Evolutionary conservation across 1,140 invertebrate genomes (phyloP), one percentile per base, ranked within the genome.

Genomic region (Sarcophaga bullata): DNA sequence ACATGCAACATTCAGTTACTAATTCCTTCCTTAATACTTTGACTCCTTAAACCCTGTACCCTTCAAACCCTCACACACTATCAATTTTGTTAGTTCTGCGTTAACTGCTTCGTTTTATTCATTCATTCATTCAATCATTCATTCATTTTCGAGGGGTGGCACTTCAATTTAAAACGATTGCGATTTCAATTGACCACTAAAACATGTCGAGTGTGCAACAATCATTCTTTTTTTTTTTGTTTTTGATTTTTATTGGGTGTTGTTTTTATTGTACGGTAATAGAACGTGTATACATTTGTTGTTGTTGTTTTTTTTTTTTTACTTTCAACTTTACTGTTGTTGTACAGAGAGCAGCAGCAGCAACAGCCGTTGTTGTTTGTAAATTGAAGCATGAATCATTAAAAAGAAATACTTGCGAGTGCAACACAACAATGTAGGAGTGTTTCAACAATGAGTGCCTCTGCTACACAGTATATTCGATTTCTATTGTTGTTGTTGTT

Each of bases 151-250:
- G 13, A 11, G 47, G 19, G 46, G 73, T 9, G 9, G 73, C 17
- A 49, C 73, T 49, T 48, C 73, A 76, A 76, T 48, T 78, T 25
- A 50, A 52, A 50, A 48, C 75, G 25, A 78, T 78, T 78, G 75
- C 75, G 50, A 52, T 50, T 50, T 48, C 75, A 78, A 78, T 78
- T 78, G 75, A 50, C 75, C 75, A 78, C 75, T 48, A 78, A 37
- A 37, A 78, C 75, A 78, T 78, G 75, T 52, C 75, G 75, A 78
- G 75, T 78, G 75, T 78, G 75, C 75, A 78, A 78, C 75, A 78
- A 78, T 52, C 75, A 50, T 78, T 78, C 52, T 37, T 37, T 37
- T 37, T 37, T 1, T 37, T 37, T 37, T 4, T 37, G 1, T 37
- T 37, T 37, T 37, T 37, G 25, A 78, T 78, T 78, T 78, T 78